Conservation (phyloP, 2,888 invertebrate species). For the Agonopterix arenella region DNA sequence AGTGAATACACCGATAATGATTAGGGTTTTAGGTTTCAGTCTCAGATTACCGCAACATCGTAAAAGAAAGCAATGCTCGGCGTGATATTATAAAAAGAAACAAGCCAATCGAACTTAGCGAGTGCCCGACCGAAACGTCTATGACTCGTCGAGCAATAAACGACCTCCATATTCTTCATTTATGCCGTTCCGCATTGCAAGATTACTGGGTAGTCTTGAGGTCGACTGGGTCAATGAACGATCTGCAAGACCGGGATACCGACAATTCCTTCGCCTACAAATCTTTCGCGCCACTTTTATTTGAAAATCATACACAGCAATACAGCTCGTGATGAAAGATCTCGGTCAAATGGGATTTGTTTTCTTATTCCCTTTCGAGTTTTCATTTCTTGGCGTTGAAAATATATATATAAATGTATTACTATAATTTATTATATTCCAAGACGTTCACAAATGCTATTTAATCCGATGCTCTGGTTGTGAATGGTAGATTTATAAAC, state of each 20-base stretch:
- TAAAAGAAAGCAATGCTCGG: no score
- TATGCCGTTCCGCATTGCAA: constrained; percentile 46
- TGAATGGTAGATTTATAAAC: no score
- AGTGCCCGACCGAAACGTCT: constrained; percentile 23
- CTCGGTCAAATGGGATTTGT: constrained; percentile 4
- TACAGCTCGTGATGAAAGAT: constrained; percentile 8
- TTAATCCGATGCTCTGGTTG: no score
- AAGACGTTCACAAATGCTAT: no score
- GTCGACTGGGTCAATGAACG: constrained; percentile 12
- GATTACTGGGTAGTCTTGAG: constrained; percentile 43
- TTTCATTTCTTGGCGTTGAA: neutral
- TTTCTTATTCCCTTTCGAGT: constrained; percentile 1
- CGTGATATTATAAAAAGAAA: neutral
- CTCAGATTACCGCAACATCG: no score
- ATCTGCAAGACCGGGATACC: constrained; percentile 12
- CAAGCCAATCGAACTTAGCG: constrained; percentile 1
- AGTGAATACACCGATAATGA: no score
- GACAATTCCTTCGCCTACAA: constrained; percentile 36
- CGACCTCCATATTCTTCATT: constrained; percentile 40
- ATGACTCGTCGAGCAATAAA: constrained; percentile 30
- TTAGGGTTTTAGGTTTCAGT: no score
- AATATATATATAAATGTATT: neutral
- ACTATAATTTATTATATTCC: neutral
- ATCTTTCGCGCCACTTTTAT: constrained; percentile 28
- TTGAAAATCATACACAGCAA: constrained; percentile 14